These are phyloP conservation scores for Lochmaea capreae DNA, from an alignment of 2,888 invertebrate genomes.

Conservation along the genomic window DNA sequence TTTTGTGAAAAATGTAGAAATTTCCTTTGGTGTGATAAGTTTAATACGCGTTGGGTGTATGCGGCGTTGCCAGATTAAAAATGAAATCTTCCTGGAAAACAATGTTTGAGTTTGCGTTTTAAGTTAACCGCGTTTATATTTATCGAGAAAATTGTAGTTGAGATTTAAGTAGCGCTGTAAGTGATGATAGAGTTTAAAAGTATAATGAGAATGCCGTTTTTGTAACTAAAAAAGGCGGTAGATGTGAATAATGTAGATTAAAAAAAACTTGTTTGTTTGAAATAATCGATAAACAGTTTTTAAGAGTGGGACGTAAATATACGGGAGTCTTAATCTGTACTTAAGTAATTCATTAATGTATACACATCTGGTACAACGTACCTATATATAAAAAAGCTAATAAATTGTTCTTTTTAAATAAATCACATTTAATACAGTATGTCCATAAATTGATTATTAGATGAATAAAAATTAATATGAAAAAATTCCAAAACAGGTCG, in stretches of 20 bases:
- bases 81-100: constrained; percentile 5
- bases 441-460: too few relatives aligned
- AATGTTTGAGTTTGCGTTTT: constrained; percentile 19
- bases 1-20: constrained; percentile 15
- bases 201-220: too few relatives aligned
- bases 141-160: background rate
- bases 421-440: background rate
- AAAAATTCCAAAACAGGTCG: too few relatives aligned
- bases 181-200: too few relatives aligned
- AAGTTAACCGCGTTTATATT: background rate
- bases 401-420: background rate
- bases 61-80: constrained; percentile 33
- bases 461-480: too few relatives aligned
- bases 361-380: background rate
- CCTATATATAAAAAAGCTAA: background rate
- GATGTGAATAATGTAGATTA: background rate
- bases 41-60: constrained; percentile 30
- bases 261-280: background rate
- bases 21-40: constrained; percentile 27
- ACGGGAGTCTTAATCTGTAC: too few relatives aligned
- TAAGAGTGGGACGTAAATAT: background rate
- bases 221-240: background rate
- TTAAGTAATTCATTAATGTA: background rate
- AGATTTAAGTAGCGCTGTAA: background rate
- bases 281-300: background rate